phyloP scores from a whole-genome alignment of 2,113 vertebrate species.

The Pogona vitticeps region DNA sequence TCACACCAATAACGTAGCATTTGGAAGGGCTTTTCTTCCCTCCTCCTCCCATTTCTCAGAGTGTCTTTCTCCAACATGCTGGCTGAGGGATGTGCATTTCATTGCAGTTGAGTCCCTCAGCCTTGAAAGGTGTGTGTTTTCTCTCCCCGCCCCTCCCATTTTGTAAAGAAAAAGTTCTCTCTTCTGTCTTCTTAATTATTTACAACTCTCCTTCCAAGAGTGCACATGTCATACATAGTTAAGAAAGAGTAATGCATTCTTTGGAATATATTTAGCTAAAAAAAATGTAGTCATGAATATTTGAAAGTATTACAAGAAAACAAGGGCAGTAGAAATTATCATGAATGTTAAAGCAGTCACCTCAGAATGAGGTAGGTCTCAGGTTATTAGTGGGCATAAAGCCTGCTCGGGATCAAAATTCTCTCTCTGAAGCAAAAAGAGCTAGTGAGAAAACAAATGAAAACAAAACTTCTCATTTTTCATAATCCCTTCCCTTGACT shows the following conservation, averaged over 20 bases:
- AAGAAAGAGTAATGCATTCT: constrained; percentile 15
- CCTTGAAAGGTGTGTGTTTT: not conserved
- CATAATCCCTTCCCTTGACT: not conserved
- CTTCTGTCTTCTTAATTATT: constrained; percentile 6
- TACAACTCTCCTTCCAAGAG: not conserved
- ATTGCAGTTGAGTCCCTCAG: not conserved
- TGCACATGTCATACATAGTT: not conserved
- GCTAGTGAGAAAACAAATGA: no score
- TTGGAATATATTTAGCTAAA: constrained; percentile 16
- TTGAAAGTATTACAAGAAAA: constrained; percentile 18
- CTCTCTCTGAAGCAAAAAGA: not conserved
- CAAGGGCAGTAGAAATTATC: not conserved
- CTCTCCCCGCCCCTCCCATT: not conserved
- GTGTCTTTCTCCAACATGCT: not conserved
- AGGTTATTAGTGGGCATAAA: rapidly evolving
- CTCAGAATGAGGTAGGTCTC: not conserved
- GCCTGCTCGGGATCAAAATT: not conserved
- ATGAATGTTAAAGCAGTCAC: not conserved
- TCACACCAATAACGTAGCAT: not conserved
- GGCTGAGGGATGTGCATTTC: not conserved
- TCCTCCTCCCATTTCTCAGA: not conserved
- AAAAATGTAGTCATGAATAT: constrained; percentile 23
- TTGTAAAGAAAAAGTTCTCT: not conserved
- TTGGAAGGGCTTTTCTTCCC: not conserved
- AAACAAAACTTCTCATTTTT: not conserved